Percentiles rank a stretch among this genome's conserved stretches.
Evolutionary conservation across 2,888 invertebrate genomes (phyloP).

Genomic region (Hipparchia sbordonii): DNA sequence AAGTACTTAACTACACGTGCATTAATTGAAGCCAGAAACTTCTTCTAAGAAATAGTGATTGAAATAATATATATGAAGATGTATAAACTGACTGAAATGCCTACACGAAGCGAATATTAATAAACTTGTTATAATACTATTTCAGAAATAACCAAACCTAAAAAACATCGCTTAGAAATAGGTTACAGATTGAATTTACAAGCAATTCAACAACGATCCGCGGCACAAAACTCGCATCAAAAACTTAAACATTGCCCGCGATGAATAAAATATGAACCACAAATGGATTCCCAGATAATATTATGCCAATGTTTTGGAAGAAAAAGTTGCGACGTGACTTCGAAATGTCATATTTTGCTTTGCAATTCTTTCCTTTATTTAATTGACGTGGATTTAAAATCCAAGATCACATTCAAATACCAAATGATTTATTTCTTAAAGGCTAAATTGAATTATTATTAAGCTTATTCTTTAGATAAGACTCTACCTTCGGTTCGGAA

Average conservation of each 20-base stretch:
- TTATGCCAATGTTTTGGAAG: conserved; percentile 41
- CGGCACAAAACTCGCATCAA: conserved; percentile 17
- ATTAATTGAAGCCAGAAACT: too few relatives aligned
- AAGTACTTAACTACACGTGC: too few relatives aligned
- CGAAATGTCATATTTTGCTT: background rate
- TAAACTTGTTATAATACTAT: too few relatives aligned
- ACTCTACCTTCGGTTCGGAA: too few relatives aligned
- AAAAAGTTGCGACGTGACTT: conserved; percentile 31
- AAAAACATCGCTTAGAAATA: background rate
- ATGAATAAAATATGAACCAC: conserved; percentile 21
- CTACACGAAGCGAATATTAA: too few relatives aligned
- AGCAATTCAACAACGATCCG: conserved; percentile 10
- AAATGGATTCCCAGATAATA: conserved; percentile 39
- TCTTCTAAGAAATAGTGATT: too few relatives aligned
- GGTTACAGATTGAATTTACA: conserved; percentile 14
- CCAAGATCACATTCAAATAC: background rate
- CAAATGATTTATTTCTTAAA: too few relatives aligned
- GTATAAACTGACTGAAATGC: too few relatives aligned
- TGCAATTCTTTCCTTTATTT: background rate
- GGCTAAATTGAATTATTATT: too few relatives aligned
- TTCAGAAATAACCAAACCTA: background rate
- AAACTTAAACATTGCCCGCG: conserved; percentile 18
- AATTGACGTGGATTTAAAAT: background rate
- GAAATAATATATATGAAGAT: too few relatives aligned
- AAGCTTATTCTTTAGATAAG: too few relatives aligned